Conservation (phyloP, 2,888 invertebrate genomes). For the Cerceris ruficornis region DNA sequence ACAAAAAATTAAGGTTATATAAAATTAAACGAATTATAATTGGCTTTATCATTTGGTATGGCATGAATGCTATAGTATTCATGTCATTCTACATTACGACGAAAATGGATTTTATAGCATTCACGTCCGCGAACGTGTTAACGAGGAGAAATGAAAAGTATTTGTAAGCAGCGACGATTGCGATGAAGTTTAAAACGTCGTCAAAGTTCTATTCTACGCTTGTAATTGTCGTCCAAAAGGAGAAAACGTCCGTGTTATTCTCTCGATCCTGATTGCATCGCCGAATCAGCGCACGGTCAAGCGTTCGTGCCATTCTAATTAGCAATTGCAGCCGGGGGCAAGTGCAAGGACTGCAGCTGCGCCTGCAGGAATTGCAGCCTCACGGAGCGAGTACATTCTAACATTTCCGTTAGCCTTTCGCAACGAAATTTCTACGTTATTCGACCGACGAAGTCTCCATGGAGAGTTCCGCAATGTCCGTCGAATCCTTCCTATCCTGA, state of each 20-base stretch:
- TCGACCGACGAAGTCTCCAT: conserved; percentile 36
- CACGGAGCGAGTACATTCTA: conserved; percentile 42
- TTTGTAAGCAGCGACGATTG: too few species aligned
- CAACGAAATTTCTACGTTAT: conserved; percentile 50
- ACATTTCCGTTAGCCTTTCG: conserved; percentile 27
- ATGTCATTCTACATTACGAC: too few species aligned
- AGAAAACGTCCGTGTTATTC: conserved; percentile 27
- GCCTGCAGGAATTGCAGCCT: conserved; percentile 57
- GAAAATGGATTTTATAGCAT: too few species aligned
- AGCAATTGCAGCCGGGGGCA: conserved; percentile 39
- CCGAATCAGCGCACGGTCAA: conserved; percentile 39
- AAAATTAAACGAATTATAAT: too few species aligned
- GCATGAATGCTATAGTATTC: too few species aligned
- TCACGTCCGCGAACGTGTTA: too few species aligned
- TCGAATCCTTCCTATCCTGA: conserved; percentile 30
- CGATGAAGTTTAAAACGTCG: too few species aligned
- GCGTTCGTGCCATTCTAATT: conserved; percentile 60
- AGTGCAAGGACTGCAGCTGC: conserved; percentile 38
- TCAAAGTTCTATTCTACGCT: neutral
- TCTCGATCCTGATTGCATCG: conserved; percentile 41
- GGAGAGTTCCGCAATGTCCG: conserved; percentile 29
- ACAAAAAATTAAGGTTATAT: too few species aligned
- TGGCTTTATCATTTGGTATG: too few species aligned
- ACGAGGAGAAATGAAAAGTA: too few species aligned
- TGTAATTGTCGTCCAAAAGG: conserved; percentile 7